A percentile compares a stretch with the other conserved stretches of the same genome.
Evolutionary conservation across 2,797 vertebrate genomes (phyloP).

Genomic region (Epinephelus malabaricus): DNA sequence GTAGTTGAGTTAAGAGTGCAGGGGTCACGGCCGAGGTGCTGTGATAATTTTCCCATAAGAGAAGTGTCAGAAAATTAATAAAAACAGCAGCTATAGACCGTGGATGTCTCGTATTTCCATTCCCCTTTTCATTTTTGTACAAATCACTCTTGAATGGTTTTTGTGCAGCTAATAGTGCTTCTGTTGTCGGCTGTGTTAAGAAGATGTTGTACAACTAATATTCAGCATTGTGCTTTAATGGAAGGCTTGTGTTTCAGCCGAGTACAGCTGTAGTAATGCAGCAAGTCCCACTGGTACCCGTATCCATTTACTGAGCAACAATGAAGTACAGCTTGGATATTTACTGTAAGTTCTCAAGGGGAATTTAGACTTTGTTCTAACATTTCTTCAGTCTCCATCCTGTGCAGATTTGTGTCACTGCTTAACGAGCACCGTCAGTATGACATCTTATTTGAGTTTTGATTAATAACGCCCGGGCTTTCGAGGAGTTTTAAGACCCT

Average conservation of each 20-base stretch:
- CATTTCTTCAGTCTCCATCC: too few species aligned
- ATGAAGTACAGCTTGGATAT: slow-evolving; percentile 7
- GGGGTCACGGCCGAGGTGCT: neutral
- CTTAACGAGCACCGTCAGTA: neutral
- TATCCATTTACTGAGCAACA: slow-evolving; percentile 40
- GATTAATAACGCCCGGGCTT: neutral
- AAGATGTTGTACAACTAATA: neutral
- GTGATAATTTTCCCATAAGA: too few species aligned
- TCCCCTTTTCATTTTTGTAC: neutral
- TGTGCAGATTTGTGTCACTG: neutral
- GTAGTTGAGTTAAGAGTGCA: slow-evolving; percentile 2
- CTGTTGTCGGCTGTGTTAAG: neutral
- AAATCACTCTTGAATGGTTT: neutral
- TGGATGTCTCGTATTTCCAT: neutral
- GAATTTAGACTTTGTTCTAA: slow-evolving; percentile 1
- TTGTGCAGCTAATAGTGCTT: neutral
- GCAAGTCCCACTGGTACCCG: slow-evolving; percentile 6
- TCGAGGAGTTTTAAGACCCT: slow-evolving; percentile 16
- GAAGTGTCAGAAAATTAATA: neutral
- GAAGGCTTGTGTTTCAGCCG: slow-evolving; percentile 11
- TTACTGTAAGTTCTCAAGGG: slow-evolving; percentile 24
- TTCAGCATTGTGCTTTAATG: neutral
- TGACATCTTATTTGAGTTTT: slow-evolving; percentile 5
- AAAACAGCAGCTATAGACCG: neutral
- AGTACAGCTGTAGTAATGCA: neutral